phyloP scores from a whole-genome alignment of 2,888 invertebrate genomes.

The Metacarcinus magister region DNA sequence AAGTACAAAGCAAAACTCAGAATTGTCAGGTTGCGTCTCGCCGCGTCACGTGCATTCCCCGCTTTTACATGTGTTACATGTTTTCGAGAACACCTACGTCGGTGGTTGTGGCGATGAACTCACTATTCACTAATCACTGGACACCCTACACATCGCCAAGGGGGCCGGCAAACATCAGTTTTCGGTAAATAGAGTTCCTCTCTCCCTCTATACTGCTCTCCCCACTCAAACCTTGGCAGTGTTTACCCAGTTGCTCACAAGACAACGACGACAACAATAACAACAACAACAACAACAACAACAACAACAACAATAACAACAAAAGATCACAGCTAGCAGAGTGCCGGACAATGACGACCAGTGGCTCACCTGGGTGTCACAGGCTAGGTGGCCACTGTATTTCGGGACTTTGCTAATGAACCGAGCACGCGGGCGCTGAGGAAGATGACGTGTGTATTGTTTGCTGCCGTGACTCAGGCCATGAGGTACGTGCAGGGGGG shows the following conservation, averaged over 20 bases:
- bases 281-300: too few species aligned
- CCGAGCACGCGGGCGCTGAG: neutral
- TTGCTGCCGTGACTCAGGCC: constrained; percentile 3
- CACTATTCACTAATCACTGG: neutral
- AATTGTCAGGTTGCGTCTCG: neutral
- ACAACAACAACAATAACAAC: too few species aligned
- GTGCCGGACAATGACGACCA: neutral
- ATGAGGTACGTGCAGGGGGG: neutral
- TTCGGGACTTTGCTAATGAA: neutral
- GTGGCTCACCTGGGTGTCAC: neutral
- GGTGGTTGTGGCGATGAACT: neutral
- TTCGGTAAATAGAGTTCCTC: neutral
- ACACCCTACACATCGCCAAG: neutral
- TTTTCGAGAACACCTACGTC: neutral
- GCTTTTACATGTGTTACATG: neutral
- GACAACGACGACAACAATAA: neutral
- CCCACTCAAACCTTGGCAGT: neutral
- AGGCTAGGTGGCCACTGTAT: neutral
- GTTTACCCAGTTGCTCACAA: neutral
- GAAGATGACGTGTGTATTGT: neutral
- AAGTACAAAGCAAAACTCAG: neutral
- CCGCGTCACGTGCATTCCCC: neutral
- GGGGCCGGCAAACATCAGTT: neutral
- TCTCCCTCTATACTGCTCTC: neutral
- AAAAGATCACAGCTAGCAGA: neutral